Evolutionary conservation across 2,797 vertebrate genomes (phyloP), one percentile per base, ranked within the genome.

Genomic region (Lacerta viridis): DNA sequence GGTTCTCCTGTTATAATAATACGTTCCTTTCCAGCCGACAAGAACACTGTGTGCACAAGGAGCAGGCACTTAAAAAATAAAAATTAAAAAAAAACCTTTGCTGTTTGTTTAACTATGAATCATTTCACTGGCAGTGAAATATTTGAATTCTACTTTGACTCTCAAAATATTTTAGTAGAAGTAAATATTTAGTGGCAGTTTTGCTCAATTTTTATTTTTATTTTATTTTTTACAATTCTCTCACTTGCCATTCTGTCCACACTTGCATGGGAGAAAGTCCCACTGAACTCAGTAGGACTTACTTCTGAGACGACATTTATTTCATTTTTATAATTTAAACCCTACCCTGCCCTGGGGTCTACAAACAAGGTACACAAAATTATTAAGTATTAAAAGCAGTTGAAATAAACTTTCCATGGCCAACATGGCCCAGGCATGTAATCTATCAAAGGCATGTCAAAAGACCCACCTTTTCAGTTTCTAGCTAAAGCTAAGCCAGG

Each of bases 1-100:
- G 84, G 80, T 46, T 91, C 90, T 95, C 86, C 92, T 90, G 87
- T 74, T 50, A 39, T 33, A 39, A 68, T 79, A 93, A 92, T 93
- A 90, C 88, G 79, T 90, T 86, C 86, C 87, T 92, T 93, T 91
- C 90, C 82, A 91, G 86, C 84, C 86, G 36, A 81, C 82, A 77
- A 74, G 88, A 93, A 82, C 86, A 88, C 88, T 87, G 86, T 88
- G 5, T 87, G 85, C 80, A 74, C 15, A 29, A 92, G 85, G 76
- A 75, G 85, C 85, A 86, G 78, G 5, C 64, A 71, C 83, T 46
- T 69, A 15, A 10, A 46, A 75, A 79, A 43, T 6, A 9, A 13
- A 50, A 50, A n/a, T n/a, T n/a, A 1, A 50, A 3, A 91, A 89
- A 94, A 86, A 91, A 92, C 84, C 55, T 88, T 75, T 75, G 29